Evolutionary conservation across 2,888 invertebrate genomes (phyloP).

Genomic region (Cryptus armator): DNA sequence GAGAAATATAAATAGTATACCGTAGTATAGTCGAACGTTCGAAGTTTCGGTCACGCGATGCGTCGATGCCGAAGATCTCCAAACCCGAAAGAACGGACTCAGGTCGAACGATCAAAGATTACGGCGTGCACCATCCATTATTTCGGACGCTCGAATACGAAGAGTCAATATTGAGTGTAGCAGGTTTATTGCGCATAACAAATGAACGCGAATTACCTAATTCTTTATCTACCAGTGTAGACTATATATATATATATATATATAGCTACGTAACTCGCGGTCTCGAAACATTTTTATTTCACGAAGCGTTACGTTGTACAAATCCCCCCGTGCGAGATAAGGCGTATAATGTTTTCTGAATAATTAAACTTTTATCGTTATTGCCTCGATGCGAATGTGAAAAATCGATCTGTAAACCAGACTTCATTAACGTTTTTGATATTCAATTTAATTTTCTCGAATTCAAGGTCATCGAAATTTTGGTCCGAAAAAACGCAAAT

Average conservation of each 20-base stretch:
- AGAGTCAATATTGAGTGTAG: constrained; percentile 61
- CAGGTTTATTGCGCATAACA: constrained; percentile 14
- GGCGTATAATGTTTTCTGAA: constrained; percentile 28
- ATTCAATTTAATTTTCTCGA: not conserved
- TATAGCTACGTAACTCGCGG: not conserved
- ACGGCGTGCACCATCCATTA: constrained; percentile 63
- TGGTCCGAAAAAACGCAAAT: too few relatives aligned
- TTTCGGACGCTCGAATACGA: constrained; percentile 63
- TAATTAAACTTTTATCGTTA: constrained; percentile 51
- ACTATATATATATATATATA: not conserved
- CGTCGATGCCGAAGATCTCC: constrained; percentile 58
- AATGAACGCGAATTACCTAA: constrained; percentile 52
- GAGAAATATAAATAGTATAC: constrained; percentile 31
- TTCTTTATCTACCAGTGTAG: constrained; percentile 22
- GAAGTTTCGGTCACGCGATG: constrained; percentile 68
- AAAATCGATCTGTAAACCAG: not conserved
- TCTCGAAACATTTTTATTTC: constrained; percentile 31
- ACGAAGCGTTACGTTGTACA: constrained; percentile 2
- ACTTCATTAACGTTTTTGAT: not conserved
- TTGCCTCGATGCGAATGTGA: constrained; percentile 24
- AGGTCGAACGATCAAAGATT: constrained; percentile 70
- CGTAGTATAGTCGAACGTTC: constrained; percentile 6
- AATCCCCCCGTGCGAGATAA: not conserved
- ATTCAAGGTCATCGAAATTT: not conserved
- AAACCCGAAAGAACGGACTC: constrained; percentile 18